Conservation (phyloP, 2,113 vertebrate genomes). For the Pholis gunnellus region DNA sequence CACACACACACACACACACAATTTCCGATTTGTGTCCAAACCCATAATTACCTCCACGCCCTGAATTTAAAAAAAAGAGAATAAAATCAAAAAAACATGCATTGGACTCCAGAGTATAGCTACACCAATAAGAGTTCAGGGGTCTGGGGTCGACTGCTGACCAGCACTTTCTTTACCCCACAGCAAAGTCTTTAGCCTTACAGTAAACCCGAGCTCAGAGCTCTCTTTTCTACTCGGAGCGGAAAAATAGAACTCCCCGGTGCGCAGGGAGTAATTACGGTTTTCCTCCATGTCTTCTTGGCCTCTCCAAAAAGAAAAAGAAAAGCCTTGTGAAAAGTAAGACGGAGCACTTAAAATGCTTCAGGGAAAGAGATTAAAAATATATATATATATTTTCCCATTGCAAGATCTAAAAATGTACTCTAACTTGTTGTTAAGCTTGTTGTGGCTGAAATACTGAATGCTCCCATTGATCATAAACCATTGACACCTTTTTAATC, state of each 20-base stretch:
- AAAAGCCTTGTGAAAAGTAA: conserved; percentile 49
- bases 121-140: not conserved
- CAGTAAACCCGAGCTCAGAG: conserved; percentile 45
- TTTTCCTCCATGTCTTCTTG: conserved; percentile 76
- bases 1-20: not conserved
- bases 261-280: conserved; percentile 81
- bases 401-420: conserved; percentile 46
- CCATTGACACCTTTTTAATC: conserved; percentile 10
- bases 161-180: conserved; percentile 18
- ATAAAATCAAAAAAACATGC: not conserved
- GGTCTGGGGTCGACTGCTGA: conserved; percentile 33
- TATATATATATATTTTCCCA: not conserved
- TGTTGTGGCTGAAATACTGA: conserved; percentile 29
- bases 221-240: conserved; percentile 65
- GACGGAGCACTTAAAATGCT: conserved; percentile 40
- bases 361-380: not conserved
- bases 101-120: not conserved
- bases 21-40: not conserved
- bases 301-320: conserved; percentile 59
- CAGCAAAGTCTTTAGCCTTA: conserved; percentile 30
- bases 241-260: conserved; percentile 78
- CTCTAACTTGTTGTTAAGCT: conserved; percentile 1
- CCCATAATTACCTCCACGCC: not conserved
- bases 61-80: not conserved
- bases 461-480: conserved; percentile 16